Base-by-base conservation (phyloP, 2,797 vertebrate genomes). In the Thalassophryne amazonica region DNA sequence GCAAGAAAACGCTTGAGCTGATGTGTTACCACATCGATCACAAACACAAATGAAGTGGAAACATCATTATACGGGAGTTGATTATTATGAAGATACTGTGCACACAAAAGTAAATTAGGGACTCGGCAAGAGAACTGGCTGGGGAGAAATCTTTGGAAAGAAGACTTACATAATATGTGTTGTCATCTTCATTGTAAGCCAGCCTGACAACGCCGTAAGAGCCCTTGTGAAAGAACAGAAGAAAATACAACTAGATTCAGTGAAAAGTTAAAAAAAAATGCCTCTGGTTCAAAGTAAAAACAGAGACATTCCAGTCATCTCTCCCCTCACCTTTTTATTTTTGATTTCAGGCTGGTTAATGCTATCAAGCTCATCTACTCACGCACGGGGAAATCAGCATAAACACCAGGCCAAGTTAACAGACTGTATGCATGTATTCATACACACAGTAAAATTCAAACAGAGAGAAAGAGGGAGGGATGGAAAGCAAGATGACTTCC, bases 141-240 rank as follows among this genome's bases (percentile, higher is more conserved):
- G 5, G 5, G 15, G 17, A 33, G 15, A 41, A 33, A 24, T 34
- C 15, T 25, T 30, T 8, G 33, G 5, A 13, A 6, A 7, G 32
- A 10, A 25, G 62, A 93, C 97, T 95, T 86, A 98, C 97, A 69
- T 99, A 99, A 86, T 99, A 98, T 9, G 92, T 98, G 85, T 96
- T 98, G 84, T 99, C 95, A 0, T 98, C 93, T 80, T 99, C 96
- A 0, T 99, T 99, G 89, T 99, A 99, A n/a, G 97, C 97, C 88
- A 99, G 85, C 85, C 98, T 98, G 81, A 99, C 97, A 57, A 99
- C 97, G 2, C 97, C 97, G 0, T 99, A 99, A 72, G 97, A 99
- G 78, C 97, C 97, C 97, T 99, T 55, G 2, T 76, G 34, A 46
- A 7, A 38, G 35, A 55, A 57, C 2, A 52, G 17, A 46, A 68